Evolutionary conservation across 2,888 invertebrate species (phyloP), one percentile per base, ranked within the genome.

Genomic region (Heliconius hortense): DNA sequence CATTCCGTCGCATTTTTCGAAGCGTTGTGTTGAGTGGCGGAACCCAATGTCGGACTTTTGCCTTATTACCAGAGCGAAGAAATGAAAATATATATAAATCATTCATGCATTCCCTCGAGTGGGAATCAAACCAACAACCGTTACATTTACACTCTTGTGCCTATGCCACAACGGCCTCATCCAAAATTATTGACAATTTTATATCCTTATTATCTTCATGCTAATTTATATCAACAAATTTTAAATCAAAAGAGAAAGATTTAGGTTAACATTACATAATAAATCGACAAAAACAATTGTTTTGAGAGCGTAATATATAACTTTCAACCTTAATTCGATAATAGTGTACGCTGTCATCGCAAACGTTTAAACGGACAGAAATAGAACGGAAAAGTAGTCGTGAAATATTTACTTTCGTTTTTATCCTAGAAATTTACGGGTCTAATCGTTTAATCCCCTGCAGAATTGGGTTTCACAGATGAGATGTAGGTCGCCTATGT

Each of bases 401-500:
- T 70, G 70, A 66, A 73, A 75, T 53, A 62, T 68, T 70, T 59
- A 67, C 63, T 74, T 74, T 68, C 69, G 64, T 64, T 76, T 66
- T 72, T 75, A 75, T 53, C 77, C 77, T 77, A 78, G 75, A 78
- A 72, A 76, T 73, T 74, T 63, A 60, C 59, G 68, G 80, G 77
- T 78, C 72, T 81, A 78, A 81, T 79, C 80, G 69, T 74, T 75
- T 77, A 79, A 80, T 81, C 80, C 75, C 68, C 77, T 68, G 66
- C 59, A 66, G 59, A 77, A 77, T 73, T 72, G 77, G 70, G 73
- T 76, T 66, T 71, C 71, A 28, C 69, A 73, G 73, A 64, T 70
- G 24, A 72, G 81, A 67, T 60, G 60, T 60, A 60, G 60, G 60
- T 26, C 60, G 60, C 78, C 81, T 70, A 79, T 73, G 72, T 80